Evolutionary conservation across 2,113 vertebrate species (phyloP).

Genomic region (Barnardius zonarius): DNA sequence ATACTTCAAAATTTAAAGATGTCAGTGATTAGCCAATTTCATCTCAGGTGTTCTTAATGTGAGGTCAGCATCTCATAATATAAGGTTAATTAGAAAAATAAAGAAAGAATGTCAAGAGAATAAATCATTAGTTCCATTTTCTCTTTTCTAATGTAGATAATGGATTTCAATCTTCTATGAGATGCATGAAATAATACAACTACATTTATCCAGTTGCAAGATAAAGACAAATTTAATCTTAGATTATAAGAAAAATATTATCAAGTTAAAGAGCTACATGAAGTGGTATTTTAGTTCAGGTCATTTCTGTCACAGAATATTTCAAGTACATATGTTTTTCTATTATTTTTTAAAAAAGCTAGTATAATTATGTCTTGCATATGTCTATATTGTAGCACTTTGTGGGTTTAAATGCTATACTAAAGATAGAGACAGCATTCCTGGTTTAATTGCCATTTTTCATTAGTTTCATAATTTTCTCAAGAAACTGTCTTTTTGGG

Average conservation of each 20-base stretch:
- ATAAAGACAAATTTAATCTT: neutral
- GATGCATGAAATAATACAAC: neutral
- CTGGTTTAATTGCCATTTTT: neutral
- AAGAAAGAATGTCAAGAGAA: constrained; percentile 45
- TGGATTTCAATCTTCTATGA: neutral
- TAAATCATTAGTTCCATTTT: neutral
- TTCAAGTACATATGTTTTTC: neutral
- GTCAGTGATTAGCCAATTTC: constrained; percentile 33
- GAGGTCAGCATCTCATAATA: constrained; percentile 31
- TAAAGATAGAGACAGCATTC: neutral
- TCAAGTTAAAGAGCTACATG: neutral
- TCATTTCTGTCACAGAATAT: neutral
- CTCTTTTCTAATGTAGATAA: neutral
- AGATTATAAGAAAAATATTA: neutral
- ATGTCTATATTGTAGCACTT: neutral
- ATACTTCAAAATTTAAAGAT: constrained; percentile 41
- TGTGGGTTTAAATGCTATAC: neutral
- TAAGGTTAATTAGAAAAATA: constrained; percentile 61
- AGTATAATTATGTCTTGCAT: neutral
- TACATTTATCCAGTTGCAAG: neutral
- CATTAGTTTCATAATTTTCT: neutral
- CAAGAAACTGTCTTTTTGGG: neutral
- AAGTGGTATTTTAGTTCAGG: neutral
- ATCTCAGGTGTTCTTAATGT: constrained; percentile 24
- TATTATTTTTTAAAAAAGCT: neutral